Conservation (phyloP, 2,888 invertebrate species). For the Eurytoma californica region DNA sequence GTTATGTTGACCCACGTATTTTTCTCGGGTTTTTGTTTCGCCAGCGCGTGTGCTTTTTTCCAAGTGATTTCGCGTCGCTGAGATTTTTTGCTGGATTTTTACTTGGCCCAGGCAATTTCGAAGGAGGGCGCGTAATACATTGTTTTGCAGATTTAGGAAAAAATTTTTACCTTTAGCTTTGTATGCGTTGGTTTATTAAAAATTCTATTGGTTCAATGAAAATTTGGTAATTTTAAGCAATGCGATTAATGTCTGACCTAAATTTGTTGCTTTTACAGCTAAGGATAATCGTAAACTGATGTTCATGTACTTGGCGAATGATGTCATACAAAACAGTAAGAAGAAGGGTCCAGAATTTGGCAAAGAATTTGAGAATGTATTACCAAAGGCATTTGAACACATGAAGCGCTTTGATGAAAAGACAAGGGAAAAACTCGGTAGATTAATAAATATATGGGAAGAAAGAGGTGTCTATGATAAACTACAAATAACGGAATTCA, state of each 20-base stretch:
- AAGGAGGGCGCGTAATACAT: not conserved
- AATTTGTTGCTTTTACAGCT: constrained; percentile 78
- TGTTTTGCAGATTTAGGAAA: not conserved
- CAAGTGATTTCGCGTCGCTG: no score
- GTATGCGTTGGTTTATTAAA: not conserved
- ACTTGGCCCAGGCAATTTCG: not conserved
- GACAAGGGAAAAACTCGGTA: constrained; percentile 85
- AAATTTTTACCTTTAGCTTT: not conserved
- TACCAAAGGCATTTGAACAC: constrained; percentile 89
- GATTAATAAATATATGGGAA: constrained; percentile 93
- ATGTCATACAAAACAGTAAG: constrained; percentile 98
- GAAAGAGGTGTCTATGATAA: constrained; percentile 93
- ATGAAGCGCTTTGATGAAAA: constrained; percentile 89
- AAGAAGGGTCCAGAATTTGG: constrained; percentile 98
- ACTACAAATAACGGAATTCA: constrained; percentile 87
- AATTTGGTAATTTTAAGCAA: not conserved
- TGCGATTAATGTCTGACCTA: not conserved
- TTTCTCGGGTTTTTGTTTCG: no score
- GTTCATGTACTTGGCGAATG: constrained; percentile 98
- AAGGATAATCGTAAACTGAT: constrained; percentile 91
- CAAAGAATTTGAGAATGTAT: constrained; percentile 87
- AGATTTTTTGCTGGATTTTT: no score
- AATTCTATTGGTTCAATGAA: not conserved
- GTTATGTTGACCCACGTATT: no score
- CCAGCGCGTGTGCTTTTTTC: no score